Base-by-base conservation (phyloP, 1,140 invertebrate species). In the Goniozus legneri region DNA sequence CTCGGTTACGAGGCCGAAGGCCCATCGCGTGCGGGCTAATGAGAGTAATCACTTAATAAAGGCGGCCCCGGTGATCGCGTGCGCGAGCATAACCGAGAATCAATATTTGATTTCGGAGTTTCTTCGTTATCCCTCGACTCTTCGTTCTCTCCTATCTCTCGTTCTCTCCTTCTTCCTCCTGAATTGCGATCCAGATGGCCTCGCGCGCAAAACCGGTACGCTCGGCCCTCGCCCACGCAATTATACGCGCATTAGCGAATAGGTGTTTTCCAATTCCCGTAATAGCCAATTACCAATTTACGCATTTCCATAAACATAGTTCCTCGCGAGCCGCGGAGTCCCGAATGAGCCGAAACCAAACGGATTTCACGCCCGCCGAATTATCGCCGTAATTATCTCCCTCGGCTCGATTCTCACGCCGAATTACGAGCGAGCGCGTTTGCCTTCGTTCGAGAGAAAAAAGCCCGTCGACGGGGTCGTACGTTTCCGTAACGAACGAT, bases 11-110 rank as follows among this genome's bases (percentile, higher is more conserved):
- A 48, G 56, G 56, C 30, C 52, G 53, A 66, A 68, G 65, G 59
- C 61, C 58, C 64, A 71, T 74, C 69, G 69, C 70, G 71, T 75
- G 70, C 67, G 62, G 52, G 50, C 67, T 71, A 73, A 72, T 75
- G 67, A 71, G 70, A 66, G 67, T 73, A 75, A 73, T 75, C 70
- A 71, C 69, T 75, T 71, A 73, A 75, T 75, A 75, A 72, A 71
- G 59, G 54, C 58, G 50, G 64, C 47, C 45, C 44, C 42, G 46
- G 35, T 42, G 40, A 27, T 44, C 44, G 22, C 33, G 40, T 42
- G 44, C 51, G 53, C 48, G 38, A 33, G 36, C 33, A 52, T 51
- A 60, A 54, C 49, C 49, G 47, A 62, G 59, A 71, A 71, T 69
- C 67, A 71, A 71, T 73, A 73, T 73, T 73, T 64, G 66, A 69